Percentiles rank a stretch among this genome's conserved stretches.
Conservation (phyloP, 1,140 invertebrate genomes). For the Drosophila kanapiae region DNA sequence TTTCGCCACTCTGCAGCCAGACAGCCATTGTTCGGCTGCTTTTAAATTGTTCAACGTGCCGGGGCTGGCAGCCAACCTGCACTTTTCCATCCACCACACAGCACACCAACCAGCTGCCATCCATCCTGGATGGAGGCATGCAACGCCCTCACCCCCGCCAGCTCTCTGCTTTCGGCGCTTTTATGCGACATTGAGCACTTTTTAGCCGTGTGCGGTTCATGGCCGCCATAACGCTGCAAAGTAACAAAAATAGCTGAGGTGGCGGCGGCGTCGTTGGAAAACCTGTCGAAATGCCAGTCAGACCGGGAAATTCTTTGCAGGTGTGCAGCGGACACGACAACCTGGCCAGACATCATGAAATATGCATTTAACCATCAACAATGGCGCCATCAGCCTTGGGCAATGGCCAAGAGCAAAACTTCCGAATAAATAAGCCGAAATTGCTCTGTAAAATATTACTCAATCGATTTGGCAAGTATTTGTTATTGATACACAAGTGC, state of each 20-base stretch:
- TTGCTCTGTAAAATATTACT: slow-evolving; percentile 14
- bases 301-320: slow-evolving; percentile 43
- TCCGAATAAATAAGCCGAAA: slow-evolving; percentile 23
- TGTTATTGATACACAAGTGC: not conserved
- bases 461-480: slow-evolving; percentile 22
- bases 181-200: slow-evolving; percentile 60
- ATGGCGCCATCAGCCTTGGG: slow-evolving; percentile 37
- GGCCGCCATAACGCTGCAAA: slow-evolving; percentile 51
- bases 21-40: slow-evolving; percentile 54
- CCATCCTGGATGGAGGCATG: not conserved
- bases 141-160: not conserved
- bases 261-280: slow-evolving; percentile 42
- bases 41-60: slow-evolving; percentile 58
- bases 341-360: slow-evolving; percentile 58
- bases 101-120: not conserved
- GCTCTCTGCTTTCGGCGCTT: slow-evolving; percentile 25
- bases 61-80: slow-evolving; percentile 25
- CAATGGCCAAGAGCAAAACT: slow-evolving; percentile 30
- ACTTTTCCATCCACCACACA: slow-evolving; percentile 35
- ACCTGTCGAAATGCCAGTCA: slow-evolving; percentile 74
- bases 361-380: slow-evolving; percentile 71
- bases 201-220: slow-evolving; percentile 56
- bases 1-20: slow-evolving; percentile 63
- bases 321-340: slow-evolving; percentile 46
- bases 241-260: slow-evolving; percentile 56